These are phyloP conservation scores for Orientallactaga sibirica DNA, from an alignment of 2,797 vertebrate genomes.

Conservation along the genomic window DNA sequence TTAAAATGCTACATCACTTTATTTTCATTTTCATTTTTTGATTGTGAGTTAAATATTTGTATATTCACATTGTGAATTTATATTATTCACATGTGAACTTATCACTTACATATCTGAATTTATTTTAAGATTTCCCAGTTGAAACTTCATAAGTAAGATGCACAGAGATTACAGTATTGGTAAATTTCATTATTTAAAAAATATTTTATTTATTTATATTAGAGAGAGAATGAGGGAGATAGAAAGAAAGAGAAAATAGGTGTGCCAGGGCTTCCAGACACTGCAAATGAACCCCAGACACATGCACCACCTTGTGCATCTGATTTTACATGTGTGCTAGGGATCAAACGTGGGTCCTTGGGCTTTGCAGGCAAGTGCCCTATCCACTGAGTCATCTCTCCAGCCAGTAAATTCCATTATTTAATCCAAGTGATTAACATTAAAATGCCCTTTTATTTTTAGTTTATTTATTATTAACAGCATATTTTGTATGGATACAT, in stretches of 20 bases:
- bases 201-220: too few relatives aligned
- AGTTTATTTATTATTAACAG: too few relatives aligned
- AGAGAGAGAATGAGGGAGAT: too few relatives aligned
- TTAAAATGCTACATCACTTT: not conserved
- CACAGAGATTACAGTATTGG: not conserved
- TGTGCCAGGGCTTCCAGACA: too few relatives aligned
- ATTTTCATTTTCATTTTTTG: not conserved
- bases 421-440: not conserved
- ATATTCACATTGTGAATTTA: not conserved
- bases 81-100: not conserved
- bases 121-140: not conserved
- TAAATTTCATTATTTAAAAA: slow-evolving; percentile 35
- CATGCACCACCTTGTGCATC: too few relatives aligned
- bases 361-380: too few relatives aligned
- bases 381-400: too few relatives aligned
- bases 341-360: too few relatives aligned
- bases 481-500: too few relatives aligned
- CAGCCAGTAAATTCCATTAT: slow-evolving; percentile 11
- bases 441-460: not conserved
- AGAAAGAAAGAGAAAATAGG: too few relatives aligned
- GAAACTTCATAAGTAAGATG: not conserved
- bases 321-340: too few relatives aligned
- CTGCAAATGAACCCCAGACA: too few relatives aligned
- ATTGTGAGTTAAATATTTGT: not conserved
- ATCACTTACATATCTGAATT: not conserved